A percentile compares a stretch with the other conserved stretches of the same genome.
Conservation (phyloP, 2,888 invertebrate genomes). For the Zygogramma bicolorata region DNA sequence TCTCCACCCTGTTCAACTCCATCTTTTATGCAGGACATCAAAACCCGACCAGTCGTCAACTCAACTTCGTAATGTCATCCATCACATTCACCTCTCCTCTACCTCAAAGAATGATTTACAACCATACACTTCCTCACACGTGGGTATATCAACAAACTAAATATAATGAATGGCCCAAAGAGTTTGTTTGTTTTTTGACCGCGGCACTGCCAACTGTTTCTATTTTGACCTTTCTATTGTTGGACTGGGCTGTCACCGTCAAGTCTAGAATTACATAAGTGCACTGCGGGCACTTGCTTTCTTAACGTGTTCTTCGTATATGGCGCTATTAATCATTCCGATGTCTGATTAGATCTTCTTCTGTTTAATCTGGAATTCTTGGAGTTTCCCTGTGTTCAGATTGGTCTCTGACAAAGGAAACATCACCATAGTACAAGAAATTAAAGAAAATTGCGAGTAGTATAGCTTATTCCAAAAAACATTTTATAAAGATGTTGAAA, state of each 20-base stretch:
- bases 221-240: constrained; percentile 10
- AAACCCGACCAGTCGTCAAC: neutral
- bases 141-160: constrained; percentile 5
- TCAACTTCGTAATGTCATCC: neutral
- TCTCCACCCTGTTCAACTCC: neutral
- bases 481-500: too few relatives aligned
- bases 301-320: neutral
- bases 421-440: too few relatives aligned
- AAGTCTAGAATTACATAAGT: neutral
- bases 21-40: neutral
- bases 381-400: neutral
- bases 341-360: neutral
- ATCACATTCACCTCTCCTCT: neutral
- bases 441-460: too few relatives aligned
- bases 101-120: neutral
- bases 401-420: neutral
- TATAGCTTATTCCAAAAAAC: too few relatives aligned
- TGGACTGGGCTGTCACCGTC: neutral
- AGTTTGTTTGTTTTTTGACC: neutral
- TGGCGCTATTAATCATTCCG: neutral
- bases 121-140: neutral
- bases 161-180: constrained; percentile 1
- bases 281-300: neutral
- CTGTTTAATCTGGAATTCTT: neutral
- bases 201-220: constrained; percentile 1